Conservation (phyloP, 2,113 vertebrate species). For the Rhipidura dahli region DNA sequence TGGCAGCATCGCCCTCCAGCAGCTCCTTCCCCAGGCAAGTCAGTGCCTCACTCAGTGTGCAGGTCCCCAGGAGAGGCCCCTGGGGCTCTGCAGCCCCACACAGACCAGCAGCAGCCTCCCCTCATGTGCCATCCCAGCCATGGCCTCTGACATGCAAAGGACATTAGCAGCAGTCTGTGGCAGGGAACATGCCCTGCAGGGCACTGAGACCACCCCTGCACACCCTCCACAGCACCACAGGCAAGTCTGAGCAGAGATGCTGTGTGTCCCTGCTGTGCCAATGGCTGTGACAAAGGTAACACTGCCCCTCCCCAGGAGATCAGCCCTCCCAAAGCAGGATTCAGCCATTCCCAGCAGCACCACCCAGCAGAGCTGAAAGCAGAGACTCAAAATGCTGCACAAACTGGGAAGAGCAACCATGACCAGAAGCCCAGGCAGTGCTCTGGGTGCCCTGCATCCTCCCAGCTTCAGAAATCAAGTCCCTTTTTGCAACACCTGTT, state of each 20-base stretch:
- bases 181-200: background rate
- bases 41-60: rapidly evolving
- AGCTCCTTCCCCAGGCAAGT: background rate
- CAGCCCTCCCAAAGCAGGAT: background rate
- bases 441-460: background rate
- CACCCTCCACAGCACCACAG: background rate
- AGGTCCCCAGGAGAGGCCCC: background rate
- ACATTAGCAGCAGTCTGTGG: background rate
- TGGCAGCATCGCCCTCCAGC: background rate
- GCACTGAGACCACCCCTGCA: background rate
- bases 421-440: rapidly evolving
- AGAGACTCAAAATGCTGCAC: background rate
- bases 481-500: background rate
- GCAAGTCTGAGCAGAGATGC: background rate
- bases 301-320: background rate
- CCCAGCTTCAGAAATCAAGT: background rate
- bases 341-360: background rate
- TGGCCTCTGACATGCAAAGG: background rate
- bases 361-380: background rate
- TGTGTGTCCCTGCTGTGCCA: background rate
- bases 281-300: background rate
- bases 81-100: background rate
- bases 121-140: rapidly evolving
- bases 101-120: background rate
- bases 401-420: background rate